These are phyloP conservation scores for Sisor rabdophorus DNA, from an alignment of 2,113 vertebrate species.

Conservation along the genomic window DNA sequence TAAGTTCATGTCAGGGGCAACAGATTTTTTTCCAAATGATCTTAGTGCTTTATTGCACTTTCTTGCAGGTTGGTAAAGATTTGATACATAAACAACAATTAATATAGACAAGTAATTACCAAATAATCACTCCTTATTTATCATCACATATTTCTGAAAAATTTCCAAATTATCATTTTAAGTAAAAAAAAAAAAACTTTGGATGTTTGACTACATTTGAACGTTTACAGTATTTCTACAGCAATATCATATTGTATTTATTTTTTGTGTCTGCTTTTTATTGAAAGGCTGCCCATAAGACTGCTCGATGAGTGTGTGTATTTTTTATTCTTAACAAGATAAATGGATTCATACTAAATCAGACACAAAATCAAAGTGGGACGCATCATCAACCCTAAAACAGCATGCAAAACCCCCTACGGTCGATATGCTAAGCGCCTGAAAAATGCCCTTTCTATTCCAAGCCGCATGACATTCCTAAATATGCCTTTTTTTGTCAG, in stretches of 20 bases:
- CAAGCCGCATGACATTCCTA: constrained; percentile 14
- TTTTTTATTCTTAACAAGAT: constrained; percentile 24
- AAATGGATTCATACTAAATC: constrained; percentile 34
- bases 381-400: constrained; percentile 39
- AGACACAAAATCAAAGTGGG: constrained; percentile 44
- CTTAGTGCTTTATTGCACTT: not conserved
- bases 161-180: not conserved
- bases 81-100: not conserved
- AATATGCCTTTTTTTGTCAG: not conserved
- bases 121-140: not conserved
- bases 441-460: constrained; percentile 30
- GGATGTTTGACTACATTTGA: not conserved
- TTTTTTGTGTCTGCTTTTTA: not conserved
- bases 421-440: constrained; percentile 35
- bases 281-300: constrained; percentile 10
- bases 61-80: not conserved
- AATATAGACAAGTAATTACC: not conserved
- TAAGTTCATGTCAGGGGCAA: too few relatives aligned
- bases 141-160: not conserved
- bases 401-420: constrained; percentile 31
- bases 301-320: not conserved
- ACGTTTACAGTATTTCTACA: not conserved
- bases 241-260: not conserved
- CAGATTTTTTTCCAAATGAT: not conserved
- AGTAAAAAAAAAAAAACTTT: not conserved